Evolutionary conservation across 2,113 vertebrate genomes (phyloP).

Genomic region (Xiphophorus hellerii): DNA sequence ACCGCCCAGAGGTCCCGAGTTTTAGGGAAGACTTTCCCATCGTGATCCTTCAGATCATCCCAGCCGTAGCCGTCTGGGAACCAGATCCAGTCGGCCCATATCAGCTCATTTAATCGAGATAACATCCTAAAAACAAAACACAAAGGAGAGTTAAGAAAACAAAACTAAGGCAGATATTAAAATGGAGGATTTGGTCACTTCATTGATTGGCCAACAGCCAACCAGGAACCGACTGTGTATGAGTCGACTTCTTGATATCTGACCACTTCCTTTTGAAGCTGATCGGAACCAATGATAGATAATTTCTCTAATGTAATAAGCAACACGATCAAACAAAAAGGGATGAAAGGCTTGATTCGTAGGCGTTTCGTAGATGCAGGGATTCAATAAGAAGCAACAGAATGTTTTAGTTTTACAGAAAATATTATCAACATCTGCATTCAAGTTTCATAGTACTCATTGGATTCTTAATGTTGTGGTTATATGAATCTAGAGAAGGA

Average conservation of each 20-base stretch:
- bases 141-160: background rate
- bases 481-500: background rate
- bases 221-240: too few species aligned
- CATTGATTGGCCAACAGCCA: slow-evolving; percentile 11
- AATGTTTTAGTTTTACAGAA: background rate
- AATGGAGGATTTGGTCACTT: slow-evolving; percentile 17
- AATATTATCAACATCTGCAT: background rate
- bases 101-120: slow-evolving; percentile 81
- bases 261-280: slow-evolving; percentile 31
- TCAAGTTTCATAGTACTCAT: too few species aligned
- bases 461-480: background rate
- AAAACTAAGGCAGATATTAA: slow-evolving; percentile 27
- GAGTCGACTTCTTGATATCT: background rate
- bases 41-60: slow-evolving; percentile 85
- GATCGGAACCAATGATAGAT: background rate
- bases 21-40: slow-evolving; percentile 86
- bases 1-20: slow-evolving; percentile 86
- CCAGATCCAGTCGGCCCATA: slow-evolving; percentile 95
- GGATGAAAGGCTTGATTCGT: background rate
- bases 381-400: background rate
- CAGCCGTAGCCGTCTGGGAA: slow-evolving; percentile 91
- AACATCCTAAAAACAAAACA: slow-evolving; percentile 81
- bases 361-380: background rate
- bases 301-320: background rate
- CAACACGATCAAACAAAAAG: background rate